Base-by-base conservation (phyloP, 37 sponge, comb jelly and placozoan species). In the Crambe crambe region DNA sequence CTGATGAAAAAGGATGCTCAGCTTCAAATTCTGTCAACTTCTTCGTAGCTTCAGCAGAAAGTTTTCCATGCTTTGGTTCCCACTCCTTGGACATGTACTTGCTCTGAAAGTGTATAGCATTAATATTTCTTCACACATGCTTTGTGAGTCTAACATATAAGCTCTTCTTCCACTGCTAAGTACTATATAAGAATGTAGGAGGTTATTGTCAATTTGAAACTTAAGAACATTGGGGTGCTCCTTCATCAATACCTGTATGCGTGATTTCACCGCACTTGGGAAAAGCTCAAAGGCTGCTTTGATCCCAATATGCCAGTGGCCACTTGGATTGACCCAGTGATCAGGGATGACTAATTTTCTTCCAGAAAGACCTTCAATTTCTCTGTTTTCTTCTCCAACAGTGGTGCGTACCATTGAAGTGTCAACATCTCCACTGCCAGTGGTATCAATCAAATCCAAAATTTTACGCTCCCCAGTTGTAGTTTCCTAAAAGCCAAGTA, bases 341-440 rank as follows among this genome's bases (percentile, higher is more conserved):
- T 79, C 85, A 25, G 97, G 97, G 35, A 97, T 88, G 78, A 78
- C 3, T 17, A 80, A 18, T 0, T 32, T 73, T 29, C 87, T 56
- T 2, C 92, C 90, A 26, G 87, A 80, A 21, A 89, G 72, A 4
- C 92, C 92, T 36, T 60, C 30, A 0, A 95, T 80, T 40, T 66
- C 65, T 34, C 83, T 63, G 18, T 36, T 37, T 6, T 69, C 71
- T 0, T 31, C 68, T 0, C 34, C 51, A 2, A 18, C 68, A 22
- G 75, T 75, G 4, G 77, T 74, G 39, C 61, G 18, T 3, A 89
- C 68, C 15, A 42, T 37, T 6, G 88, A 87, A 2, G 95, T 97
- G 72, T 97, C 97, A 40, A 97, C 97, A 83, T 97, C 97, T 47
- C 97, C 97, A 78, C 93, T 88, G 4, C 97, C 97, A 42, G 87